Evolutionary conservation across 2,888 invertebrate genomes (phyloP), one percentile per base, ranked within the genome.

Genomic region (Drosophila pseudotalamancana): DNA sequence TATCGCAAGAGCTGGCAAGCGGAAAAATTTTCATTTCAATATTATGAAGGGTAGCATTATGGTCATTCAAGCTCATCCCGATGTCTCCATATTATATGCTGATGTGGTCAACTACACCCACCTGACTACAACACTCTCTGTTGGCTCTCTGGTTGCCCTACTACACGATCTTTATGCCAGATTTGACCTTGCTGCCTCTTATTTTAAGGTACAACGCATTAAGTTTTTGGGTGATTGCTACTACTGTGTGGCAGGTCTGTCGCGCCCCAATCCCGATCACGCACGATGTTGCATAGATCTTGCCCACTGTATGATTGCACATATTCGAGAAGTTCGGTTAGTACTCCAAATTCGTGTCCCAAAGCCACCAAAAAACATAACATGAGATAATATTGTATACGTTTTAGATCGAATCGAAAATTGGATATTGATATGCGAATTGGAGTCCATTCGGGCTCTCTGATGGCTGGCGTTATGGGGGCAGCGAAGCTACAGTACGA

Each of bases 401-500:
- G 11, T 48, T 57, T 34, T 2, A 71, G 71, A 25, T 94, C 95
- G 73, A 94, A 95, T 27, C 94, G 96, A 12, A 93, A 94, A 9
- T 93, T 98, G 31, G 94, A 97, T 83, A 96, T 99, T 45, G 96
- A 98, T 88, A 99, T 99, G 99, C 93, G 99, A 77, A 99, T 99
- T 71, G 99, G 99, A 0, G 95, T 99, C 0, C 98, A 99, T 90
- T 96, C 97, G 3, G 99, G 99, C 0, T 95, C 94, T 83, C 96
- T 98, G 39, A 93, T 97, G 46, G 96, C 98, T 74, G 98, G 99
- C 0, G 94, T 99, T 1, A 94, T 99, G 50, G 99, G 99, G 0
- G 94, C 96, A 5, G 94, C 96, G 70, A 99, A 99, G 91, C 98
- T 98, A 96, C 98, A 99, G 90, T 99, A 95, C 89, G 99, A 99